Conservation (phyloP, 2,113 vertebrate species). For the Larimichthys polyactis region DNA sequence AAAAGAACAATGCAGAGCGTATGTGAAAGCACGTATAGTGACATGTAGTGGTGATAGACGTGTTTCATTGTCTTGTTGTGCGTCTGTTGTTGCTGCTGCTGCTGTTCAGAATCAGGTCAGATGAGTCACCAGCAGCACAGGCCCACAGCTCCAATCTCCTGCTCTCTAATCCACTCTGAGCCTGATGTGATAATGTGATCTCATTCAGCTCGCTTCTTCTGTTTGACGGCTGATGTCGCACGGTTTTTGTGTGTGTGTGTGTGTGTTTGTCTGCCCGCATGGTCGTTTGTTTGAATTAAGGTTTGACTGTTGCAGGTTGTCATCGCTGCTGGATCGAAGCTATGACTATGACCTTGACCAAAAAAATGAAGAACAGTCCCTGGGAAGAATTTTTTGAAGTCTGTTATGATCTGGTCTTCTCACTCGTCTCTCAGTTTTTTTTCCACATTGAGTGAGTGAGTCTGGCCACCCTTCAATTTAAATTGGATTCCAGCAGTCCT, state of each 20-base stretch:
- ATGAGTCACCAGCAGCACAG: slow-evolving; percentile 75
- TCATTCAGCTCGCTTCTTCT: slow-evolving; percentile 53
- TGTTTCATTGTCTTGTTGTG: slow-evolving; percentile 29
- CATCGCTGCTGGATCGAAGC: background rate
- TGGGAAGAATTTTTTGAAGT: no score
- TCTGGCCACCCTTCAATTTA: no score
- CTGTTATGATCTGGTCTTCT: no score
- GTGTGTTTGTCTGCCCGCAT: slow-evolving; percentile 3
- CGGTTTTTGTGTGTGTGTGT: background rate
- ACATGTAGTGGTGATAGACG: slow-evolving; percentile 32
- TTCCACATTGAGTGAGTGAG: no score
- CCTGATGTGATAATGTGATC: slow-evolving; percentile 67
- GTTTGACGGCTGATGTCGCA: slow-evolving; percentile 26
- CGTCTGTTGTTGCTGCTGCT: slow-evolving; percentile 27
- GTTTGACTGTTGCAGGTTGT: slow-evolving; percentile 9
- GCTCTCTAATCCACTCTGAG: slow-evolving; percentile 70
- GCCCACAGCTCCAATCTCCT: slow-evolving; percentile 66
- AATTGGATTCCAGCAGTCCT: no score
- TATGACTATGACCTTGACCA: no score
- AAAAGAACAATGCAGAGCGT: slow-evolving; percentile 17
- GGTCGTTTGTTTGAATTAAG: slow-evolving; percentile 20
- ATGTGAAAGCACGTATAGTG: slow-evolving; percentile 9
- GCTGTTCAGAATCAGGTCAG: slow-evolving; percentile 76
- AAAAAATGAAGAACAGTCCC: no score
- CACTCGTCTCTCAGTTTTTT: no score